phyloP scores from a whole-genome alignment of 1,140 invertebrate genomes.

The Nautilus pompilius region DNA sequence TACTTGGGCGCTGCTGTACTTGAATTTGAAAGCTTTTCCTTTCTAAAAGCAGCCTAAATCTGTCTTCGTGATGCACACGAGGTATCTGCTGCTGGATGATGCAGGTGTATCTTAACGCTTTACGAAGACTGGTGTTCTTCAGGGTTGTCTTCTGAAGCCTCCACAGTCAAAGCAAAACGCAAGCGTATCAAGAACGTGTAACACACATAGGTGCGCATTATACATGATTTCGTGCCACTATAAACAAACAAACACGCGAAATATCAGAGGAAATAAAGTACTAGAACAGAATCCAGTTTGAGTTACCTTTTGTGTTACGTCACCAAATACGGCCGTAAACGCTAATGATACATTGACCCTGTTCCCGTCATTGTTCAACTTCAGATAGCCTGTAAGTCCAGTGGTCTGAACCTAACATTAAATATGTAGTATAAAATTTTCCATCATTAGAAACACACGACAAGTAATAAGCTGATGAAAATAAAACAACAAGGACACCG shows the following conservation, averaged over 20 bases:
- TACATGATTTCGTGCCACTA: not conserved
- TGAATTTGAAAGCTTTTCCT: no score
- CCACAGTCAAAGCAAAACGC: not conserved
- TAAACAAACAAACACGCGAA: not conserved
- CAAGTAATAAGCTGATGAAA: no score
- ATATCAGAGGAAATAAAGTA: not conserved
- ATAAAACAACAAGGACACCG: no score
- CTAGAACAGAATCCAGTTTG: not conserved
- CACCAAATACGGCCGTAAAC: slow-evolving; percentile 29
- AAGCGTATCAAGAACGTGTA: not conserved
- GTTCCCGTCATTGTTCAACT: slow-evolving; percentile 28
- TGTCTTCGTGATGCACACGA: no score
- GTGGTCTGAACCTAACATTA: slow-evolving; percentile 19
- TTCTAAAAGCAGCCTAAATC: no score
- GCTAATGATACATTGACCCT: slow-evolving; percentile 27
- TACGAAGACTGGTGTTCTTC: no score
- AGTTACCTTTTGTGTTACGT: slow-evolving; percentile 21
- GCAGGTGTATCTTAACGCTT: no score
- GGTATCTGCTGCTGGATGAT: no score
- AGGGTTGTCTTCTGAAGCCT: not conserved
- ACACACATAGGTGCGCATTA: not conserved
- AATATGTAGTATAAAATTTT: not conserved
- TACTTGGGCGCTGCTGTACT: no score
- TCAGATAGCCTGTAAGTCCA: slow-evolving; percentile 29
- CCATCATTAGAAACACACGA: not conserved